Conservation (phyloP, 2,797 vertebrate species). For the Sebastes paucispinis region DNA sequence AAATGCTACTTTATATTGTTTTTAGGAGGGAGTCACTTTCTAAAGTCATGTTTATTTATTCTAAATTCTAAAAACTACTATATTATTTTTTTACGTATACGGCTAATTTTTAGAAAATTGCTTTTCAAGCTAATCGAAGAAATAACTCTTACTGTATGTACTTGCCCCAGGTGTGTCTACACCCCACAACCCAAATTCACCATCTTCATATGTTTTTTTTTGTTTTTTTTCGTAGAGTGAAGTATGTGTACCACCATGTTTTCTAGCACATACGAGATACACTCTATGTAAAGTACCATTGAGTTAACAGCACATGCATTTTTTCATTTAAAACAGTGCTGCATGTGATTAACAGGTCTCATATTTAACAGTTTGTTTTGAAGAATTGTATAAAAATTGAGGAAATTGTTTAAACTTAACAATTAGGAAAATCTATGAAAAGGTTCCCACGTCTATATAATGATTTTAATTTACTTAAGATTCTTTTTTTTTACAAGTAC, state of each 20-base stretch:
- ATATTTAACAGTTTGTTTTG: not conserved
- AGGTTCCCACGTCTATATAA: not conserved
- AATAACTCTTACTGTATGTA: not conserved
- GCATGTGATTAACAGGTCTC: not conserved
- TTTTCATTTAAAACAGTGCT: not conserved
- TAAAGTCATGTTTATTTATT: not conserved
- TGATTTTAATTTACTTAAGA: not conserved
- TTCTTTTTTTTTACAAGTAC: not conserved
- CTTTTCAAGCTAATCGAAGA: not conserved
- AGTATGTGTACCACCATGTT: not conserved
- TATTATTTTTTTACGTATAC: accelerated
- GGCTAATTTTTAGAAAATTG: no score
- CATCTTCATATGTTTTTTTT: not conserved
- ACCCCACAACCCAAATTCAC: not conserved
- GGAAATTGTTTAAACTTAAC: not conserved
- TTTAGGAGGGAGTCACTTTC: not conserved
- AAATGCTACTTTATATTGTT: not conserved
- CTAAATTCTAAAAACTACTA: not conserved
- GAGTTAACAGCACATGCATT: not conserved
- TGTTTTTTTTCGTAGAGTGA: not conserved
- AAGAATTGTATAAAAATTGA: not conserved
- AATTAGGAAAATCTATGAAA: not conserved
- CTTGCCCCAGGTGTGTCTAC: not conserved
- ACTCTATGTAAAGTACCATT: not conserved
- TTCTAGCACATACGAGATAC: not conserved